These are phyloP conservation scores for Tolypeutes matacus DNA, from an alignment of 2,797 vertebrate species.

Conservation along the genomic window DNA sequence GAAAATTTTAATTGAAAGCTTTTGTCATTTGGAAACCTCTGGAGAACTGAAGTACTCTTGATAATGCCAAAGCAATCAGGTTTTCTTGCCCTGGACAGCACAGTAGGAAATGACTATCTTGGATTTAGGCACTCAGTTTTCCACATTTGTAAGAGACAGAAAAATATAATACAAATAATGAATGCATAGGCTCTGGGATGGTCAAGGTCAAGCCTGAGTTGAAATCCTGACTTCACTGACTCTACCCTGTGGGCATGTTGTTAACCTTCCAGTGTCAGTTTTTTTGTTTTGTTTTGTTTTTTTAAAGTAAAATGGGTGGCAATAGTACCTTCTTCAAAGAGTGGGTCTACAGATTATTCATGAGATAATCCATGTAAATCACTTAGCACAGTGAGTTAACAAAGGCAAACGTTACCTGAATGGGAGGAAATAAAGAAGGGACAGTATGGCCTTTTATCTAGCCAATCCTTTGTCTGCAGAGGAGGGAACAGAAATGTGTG, in stretches of 20 bases:
- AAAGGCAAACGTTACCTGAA: constrained; percentile 45
- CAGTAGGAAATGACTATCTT: background rate
- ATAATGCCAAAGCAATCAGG: constrained; percentile 50
- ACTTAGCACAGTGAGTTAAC: constrained; percentile 27
- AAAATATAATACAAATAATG: background rate
- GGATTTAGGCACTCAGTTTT: constrained; percentile 3
- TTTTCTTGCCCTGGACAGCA: background rate
- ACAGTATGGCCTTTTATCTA: constrained; percentile 35
- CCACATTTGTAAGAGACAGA: background rate
- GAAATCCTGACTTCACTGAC: constrained; percentile 24
- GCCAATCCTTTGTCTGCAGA: constrained; percentile 37
- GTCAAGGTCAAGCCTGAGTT: background rate
- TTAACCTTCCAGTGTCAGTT: constrained; percentile 3
- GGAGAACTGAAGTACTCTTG: constrained; percentile 17
- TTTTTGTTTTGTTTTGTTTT: background rate
- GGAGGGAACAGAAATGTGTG: background rate
- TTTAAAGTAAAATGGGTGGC: background rate
- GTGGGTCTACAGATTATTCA: background rate
- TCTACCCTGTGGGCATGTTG: background rate
- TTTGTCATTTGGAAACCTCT: constrained; percentile 32
- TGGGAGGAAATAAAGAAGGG: constrained; percentile 47
- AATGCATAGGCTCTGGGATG: background rate
- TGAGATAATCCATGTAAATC: constrained; percentile 43
- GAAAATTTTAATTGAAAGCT: constrained; percentile 20
- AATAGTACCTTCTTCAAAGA: constrained; percentile 46